Evolutionary conservation across 2,888 invertebrate species (phyloP).

Genomic region (Chromoteleia sp.): DNA sequence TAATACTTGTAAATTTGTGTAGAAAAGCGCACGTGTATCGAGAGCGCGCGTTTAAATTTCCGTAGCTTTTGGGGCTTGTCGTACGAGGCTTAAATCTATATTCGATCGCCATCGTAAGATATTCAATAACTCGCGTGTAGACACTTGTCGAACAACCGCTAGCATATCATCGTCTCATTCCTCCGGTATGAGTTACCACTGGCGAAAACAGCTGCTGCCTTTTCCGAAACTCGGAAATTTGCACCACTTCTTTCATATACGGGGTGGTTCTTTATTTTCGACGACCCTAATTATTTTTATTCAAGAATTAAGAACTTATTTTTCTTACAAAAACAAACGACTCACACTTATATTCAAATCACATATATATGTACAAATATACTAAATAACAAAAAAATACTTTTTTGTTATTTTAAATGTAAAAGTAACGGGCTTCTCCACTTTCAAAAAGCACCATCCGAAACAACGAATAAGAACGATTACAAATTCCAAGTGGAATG

Average conservation of each 20-base stretch:
- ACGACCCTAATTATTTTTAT: too few relatives aligned
- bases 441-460: too few relatives aligned
- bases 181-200: slow-evolving; percentile 61
- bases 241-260: slow-evolving; percentile 51
- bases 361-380: too few relatives aligned
- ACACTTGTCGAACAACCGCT: slow-evolving; percentile 75
- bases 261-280: too few relatives aligned
- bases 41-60: slow-evolving; percentile 25
- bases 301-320: too few relatives aligned
- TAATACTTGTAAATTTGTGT: slow-evolving; percentile 10
- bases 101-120: slow-evolving; percentile 72
- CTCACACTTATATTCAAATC: too few relatives aligned
- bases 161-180: slow-evolving; percentile 72
- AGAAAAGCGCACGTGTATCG: not conserved
- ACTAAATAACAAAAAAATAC: too few relatives aligned
- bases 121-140: slow-evolving; percentile 75
- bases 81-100: slow-evolving; percentile 71
- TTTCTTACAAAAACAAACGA: too few relatives aligned
- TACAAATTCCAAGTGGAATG: too few relatives aligned
- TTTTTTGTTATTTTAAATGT: too few relatives aligned
- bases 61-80: slow-evolving; percentile 26
- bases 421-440: too few relatives aligned
- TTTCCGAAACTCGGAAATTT: slow-evolving; percentile 60
- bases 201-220: slow-evolving; percentile 62
- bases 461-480: too few relatives aligned